Evolutionary conservation across 1,140 invertebrate genomes (phyloP).

Genomic region (Solen grandis): DNA sequence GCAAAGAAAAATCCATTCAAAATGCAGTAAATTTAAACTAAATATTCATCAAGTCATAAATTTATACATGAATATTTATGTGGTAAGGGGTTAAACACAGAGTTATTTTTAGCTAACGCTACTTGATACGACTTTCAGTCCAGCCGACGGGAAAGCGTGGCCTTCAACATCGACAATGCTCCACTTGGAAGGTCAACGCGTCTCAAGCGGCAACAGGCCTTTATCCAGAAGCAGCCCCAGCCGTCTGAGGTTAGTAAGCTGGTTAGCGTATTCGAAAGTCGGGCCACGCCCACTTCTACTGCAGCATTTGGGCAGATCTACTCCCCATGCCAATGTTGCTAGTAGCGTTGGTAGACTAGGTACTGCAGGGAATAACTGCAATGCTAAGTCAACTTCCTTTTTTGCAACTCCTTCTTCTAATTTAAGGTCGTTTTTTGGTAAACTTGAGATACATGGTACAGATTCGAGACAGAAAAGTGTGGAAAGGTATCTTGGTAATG

Average conservation of each 20-base stretch:
- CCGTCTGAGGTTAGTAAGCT: conserved; percentile 50
- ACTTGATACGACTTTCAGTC: too few species aligned
- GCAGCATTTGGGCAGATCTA: not conserved
- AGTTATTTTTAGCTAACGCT: too few species aligned
- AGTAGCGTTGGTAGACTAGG: not conserved
- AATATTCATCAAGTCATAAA: too few species aligned
- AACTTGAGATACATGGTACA: not conserved
- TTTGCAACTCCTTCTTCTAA: not conserved
- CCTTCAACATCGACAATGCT: conserved; percentile 42
- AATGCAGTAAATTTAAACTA: too few species aligned
- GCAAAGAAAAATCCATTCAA: too few species aligned
- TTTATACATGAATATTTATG: too few species aligned
- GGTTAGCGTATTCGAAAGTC: conserved; percentile 25
- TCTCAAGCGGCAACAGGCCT: conserved; percentile 46
- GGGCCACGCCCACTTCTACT: not conserved
- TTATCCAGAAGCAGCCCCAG: conserved; percentile 51
- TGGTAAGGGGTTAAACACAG: too few species aligned
- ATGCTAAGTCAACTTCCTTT: not conserved
- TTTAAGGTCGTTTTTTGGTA: not conserved
- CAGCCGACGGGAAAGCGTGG: conserved; percentile 39
- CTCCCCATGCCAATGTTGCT: not conserved
- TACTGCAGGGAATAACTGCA: not conserved
- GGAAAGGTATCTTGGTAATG: too few species aligned
- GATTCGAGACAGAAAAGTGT: not conserved
- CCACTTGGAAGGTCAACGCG: conserved; percentile 32